Percentiles rank a stretch among this genome's conserved stretches.
phyloP scores from a whole-genome alignment of 2,113 vertebrate genomes.

The Phoxinus phoxinus region DNA sequence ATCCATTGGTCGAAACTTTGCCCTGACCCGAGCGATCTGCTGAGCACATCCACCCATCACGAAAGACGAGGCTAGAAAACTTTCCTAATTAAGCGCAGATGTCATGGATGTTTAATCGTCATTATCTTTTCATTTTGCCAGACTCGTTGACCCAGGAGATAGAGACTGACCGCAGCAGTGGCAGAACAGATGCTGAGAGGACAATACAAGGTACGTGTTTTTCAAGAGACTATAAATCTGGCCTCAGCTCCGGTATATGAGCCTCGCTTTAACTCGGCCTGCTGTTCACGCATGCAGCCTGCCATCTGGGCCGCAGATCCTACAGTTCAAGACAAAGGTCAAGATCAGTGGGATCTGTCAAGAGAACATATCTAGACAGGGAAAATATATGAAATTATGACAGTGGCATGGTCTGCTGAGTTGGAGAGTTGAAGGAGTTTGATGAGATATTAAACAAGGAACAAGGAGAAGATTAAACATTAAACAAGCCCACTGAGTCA shows the following conservation, averaged over 20 bases:
- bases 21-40: constrained; percentile 39
- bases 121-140: constrained; percentile 91
- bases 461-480: constrained; percentile 6
- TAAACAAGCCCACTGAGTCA: constrained; percentile 12
- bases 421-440: neutral
- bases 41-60: constrained; percentile 60
- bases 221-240: constrained; percentile 97
- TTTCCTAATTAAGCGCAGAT: constrained; percentile 69
- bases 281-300: constrained; percentile 96
- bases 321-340: constrained; percentile 90
- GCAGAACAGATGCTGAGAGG: constrained; percentile 99
- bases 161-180: constrained; percentile 98
- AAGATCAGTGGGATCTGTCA: constrained; percentile 78
- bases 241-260: constrained; percentile 79
- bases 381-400: constrained; percentile 24
- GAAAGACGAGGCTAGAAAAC: constrained; percentile 66
- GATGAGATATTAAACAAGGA: constrained; percentile 17
- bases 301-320: constrained; percentile 98
- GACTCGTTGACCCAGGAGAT: constrained; percentile 99
- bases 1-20: constrained; percentile 32
- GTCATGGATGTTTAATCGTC: constrained; percentile 79
- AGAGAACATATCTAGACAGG: constrained; percentile 41
- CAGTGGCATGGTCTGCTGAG: neutral
- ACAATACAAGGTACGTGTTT: constrained; percentile 99
- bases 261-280: constrained; percentile 91